A percentile compares a stretch with the other conserved stretches of the same genome.
Conservation (phyloP, 2,113 vertebrate species). For the Diadophis punctatus region DNA sequence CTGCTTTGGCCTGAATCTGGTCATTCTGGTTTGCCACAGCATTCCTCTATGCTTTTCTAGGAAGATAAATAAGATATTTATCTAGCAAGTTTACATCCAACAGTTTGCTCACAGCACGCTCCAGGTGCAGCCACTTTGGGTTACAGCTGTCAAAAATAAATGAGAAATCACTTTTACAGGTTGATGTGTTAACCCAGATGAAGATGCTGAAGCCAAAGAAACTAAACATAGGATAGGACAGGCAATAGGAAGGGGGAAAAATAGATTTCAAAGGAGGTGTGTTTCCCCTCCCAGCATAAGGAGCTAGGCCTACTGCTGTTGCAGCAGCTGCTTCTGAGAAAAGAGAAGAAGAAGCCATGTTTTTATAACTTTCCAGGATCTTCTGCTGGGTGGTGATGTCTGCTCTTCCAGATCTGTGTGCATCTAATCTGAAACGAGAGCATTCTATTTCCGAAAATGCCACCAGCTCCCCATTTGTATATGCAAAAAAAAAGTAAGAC, state of each 20-base stretch:
- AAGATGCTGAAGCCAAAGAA: background rate
- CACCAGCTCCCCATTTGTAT: background rate
- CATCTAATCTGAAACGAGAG: background rate
- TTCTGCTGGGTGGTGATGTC: background rate
- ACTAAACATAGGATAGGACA: fast-evolving
- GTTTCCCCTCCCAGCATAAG: fast-evolving
- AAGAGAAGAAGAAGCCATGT: background rate
- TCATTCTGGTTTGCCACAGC: background rate
- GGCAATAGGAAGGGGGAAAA: background rate
- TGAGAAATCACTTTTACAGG: background rate
- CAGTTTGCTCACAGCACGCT: background rate
- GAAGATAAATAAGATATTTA: slow-evolving; percentile 3
- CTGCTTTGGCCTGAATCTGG: background rate
- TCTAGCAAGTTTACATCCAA: background rate
- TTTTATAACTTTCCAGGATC: background rate
- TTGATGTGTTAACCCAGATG: background rate
- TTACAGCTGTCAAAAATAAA: background rate
- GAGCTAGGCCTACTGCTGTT: background rate
- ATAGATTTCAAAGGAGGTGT: background rate
- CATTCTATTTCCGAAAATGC: background rate
- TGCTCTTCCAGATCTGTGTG: background rate
- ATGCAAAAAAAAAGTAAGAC: background rate
- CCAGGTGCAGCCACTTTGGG: background rate
- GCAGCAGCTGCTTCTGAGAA: background rate
- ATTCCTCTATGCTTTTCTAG: background rate